phyloP scores from a whole-genome alignment of 2,888 invertebrate species.

The Eueremaeus valkanovi region DNA sequence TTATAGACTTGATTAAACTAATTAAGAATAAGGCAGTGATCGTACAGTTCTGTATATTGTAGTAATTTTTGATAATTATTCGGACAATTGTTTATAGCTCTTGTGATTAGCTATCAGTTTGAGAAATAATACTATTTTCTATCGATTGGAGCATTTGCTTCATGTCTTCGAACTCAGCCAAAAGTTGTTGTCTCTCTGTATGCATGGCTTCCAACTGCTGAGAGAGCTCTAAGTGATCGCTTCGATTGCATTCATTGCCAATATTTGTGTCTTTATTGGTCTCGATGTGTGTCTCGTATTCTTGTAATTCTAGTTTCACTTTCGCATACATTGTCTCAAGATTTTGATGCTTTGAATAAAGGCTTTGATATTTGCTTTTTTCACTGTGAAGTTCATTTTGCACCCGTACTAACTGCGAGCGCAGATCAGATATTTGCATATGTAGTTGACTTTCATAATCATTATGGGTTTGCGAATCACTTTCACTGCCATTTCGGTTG shows the following conservation, averaged over 20 bases:
- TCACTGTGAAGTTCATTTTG: not conserved
- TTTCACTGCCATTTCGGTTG: not conserved
- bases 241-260: slow-evolving; percentile 3
- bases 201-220: slow-evolving; percentile 28
- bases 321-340: not conserved
- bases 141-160: slow-evolving; percentile 20
- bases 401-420: not conserved
- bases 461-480: not conserved
- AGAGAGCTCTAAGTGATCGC: slow-evolving; percentile 20
- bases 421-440: not conserved
- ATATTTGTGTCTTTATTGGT: not conserved
- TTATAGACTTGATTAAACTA: not conserved
- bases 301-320: not conserved
- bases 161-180: slow-evolving; percentile 27
- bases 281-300: not conserved
- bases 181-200: slow-evolving; percentile 12
- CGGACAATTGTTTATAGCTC: not conserved
- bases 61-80: not conserved
- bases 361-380: not conserved
- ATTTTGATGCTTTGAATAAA: not conserved
- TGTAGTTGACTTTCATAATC: slow-evolving; percentile 1
- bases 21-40: not conserved
- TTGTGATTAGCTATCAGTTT: not conserved
- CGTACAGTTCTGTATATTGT: too few species aligned
- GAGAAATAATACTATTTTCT: slow-evolving; percentile 9